Conservation (phyloP, 1,140 invertebrate species). For the Lasioglossum albipes region DNA sequence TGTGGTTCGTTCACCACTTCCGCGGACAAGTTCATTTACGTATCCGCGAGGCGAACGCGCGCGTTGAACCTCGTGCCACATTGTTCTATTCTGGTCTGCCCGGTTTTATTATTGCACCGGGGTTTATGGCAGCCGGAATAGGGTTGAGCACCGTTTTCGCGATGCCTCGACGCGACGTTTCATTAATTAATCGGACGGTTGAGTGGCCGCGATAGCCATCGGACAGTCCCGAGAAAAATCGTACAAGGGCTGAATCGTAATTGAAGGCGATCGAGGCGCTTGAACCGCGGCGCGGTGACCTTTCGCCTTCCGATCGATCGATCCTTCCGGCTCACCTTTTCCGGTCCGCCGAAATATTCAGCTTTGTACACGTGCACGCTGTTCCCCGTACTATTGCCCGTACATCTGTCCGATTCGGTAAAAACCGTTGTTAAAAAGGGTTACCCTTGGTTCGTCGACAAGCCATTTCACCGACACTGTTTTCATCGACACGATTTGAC, state of each 20-base stretch:
- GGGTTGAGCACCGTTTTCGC: conserved; percentile 13
- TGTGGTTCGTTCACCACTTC: conserved; percentile 46
- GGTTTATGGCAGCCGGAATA: no score
- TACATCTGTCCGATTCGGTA: no score
- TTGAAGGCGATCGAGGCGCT: conserved; percentile 10
- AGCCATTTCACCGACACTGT: no score
- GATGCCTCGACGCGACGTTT: background rate
- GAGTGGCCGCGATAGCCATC: conserved; percentile 1
- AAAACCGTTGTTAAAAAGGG: no score
- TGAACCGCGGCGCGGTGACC: conserved; percentile 17
- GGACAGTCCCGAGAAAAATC: conserved; percentile 2
- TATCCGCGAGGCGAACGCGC: conserved; percentile 3
- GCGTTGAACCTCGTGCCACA: background rate
- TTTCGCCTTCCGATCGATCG: background rate
- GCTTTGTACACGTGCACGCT: no score
- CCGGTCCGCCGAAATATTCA: no score
- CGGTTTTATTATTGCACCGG: no score
- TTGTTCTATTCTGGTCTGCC: no score
- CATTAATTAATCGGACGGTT: conserved; percentile 24
- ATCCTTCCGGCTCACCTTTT: no score
- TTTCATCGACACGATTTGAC: no score
- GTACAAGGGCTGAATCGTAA: conserved; percentile 25
- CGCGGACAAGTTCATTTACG: conserved; percentile 11
- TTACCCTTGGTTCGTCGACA: no score
- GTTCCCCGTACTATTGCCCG: no score